Conservation (phyloP, 2,888 invertebrate genomes). For the Ornithoptera priamus region DNA sequence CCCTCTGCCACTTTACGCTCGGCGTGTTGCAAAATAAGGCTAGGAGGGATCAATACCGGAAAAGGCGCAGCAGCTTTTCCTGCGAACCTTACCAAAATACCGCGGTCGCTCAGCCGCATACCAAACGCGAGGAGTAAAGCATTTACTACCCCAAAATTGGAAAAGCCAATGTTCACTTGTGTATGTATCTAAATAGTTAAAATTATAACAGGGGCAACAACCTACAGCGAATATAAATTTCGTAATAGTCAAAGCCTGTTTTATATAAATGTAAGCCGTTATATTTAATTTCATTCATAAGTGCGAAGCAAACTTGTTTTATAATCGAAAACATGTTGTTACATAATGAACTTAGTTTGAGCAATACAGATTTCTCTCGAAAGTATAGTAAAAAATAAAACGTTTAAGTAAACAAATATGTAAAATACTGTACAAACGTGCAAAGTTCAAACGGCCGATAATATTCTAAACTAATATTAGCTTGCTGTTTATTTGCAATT, state of each 20-base stretch:
- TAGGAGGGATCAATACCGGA: too few species aligned
- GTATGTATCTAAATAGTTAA: background rate
- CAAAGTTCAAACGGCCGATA: constrained; percentile 30
- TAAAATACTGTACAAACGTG: constrained; percentile 32
- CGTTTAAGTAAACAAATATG: constrained; percentile 34
- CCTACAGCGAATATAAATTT: background rate
- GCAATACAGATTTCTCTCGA: constrained; percentile 39
- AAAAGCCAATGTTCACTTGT: too few species aligned
- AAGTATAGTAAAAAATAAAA: constrained; percentile 42
- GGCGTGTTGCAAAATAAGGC: too few species aligned
- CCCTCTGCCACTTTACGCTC: too few species aligned
- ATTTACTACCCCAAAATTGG: too few species aligned
- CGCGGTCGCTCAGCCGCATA: too few species aligned
- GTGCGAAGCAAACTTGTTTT: constrained; percentile 50
- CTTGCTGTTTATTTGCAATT: constrained; percentile 15
- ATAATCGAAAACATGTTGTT: constrained; percentile 37
- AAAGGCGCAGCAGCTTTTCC: too few species aligned
- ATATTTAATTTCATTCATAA: constrained; percentile 40
- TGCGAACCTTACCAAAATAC: too few species aligned
- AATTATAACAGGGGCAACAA: background rate
- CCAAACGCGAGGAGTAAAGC: too few species aligned
- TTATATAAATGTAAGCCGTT: constrained; percentile 2
- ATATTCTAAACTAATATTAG: constrained; percentile 32
- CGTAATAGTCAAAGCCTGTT: constrained; percentile 11
- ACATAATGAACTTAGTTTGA: constrained; percentile 35